A percentile compares a stretch with the other conserved stretches of the same genome.
Evolutionary conservation across 1,140 invertebrate genomes (phyloP).

Genomic region (Agraylea sexmaculata): DNA sequence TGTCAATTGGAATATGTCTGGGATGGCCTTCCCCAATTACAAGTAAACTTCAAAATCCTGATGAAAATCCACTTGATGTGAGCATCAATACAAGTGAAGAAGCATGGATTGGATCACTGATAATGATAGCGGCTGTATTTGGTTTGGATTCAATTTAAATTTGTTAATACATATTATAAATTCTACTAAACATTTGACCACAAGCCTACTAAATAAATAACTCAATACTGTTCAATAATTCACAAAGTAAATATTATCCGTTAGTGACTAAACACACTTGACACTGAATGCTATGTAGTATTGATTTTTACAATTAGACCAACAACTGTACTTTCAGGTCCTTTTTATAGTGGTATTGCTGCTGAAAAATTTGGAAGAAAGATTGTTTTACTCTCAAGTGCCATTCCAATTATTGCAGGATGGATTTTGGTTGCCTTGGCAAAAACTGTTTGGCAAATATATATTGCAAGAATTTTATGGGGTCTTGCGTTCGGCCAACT

Average conservation of each 20-base stretch:
- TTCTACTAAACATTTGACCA: too few species aligned
- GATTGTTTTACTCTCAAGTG: slow-evolving; percentile 49
- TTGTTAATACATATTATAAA: too few species aligned
- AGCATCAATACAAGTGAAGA: slow-evolving; percentile 38
- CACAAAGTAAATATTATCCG: too few species aligned
- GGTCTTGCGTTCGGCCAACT: slow-evolving; percentile 62
- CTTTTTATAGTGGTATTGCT: slow-evolving; percentile 46
- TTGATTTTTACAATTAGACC: too few species aligned
- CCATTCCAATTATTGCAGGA: slow-evolving; percentile 55
- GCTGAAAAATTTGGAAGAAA: slow-evolving; percentile 67
- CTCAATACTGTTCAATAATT: too few species aligned
- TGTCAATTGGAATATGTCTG: slow-evolving; percentile 52
- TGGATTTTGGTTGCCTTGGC: slow-evolving; percentile 55
- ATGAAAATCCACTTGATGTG: slow-evolving; percentile 35
- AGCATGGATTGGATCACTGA: slow-evolving; percentile 73
- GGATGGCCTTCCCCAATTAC: slow-evolving; percentile 66
- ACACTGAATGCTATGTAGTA: too few species aligned
- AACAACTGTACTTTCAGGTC: slow-evolving; percentile 32
- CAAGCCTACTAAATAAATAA: too few species aligned
- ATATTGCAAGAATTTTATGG: slow-evolving; percentile 49
- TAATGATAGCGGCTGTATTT: slow-evolving; percentile 66
- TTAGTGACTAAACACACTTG: too few species aligned
- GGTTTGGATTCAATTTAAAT: too few species aligned
- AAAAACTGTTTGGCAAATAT: slow-evolving; percentile 39
- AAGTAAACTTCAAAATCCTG: slow-evolving; percentile 39